Conservation (phyloP, 2,797 vertebrate species). For the Clarias pachynema region DNA sequence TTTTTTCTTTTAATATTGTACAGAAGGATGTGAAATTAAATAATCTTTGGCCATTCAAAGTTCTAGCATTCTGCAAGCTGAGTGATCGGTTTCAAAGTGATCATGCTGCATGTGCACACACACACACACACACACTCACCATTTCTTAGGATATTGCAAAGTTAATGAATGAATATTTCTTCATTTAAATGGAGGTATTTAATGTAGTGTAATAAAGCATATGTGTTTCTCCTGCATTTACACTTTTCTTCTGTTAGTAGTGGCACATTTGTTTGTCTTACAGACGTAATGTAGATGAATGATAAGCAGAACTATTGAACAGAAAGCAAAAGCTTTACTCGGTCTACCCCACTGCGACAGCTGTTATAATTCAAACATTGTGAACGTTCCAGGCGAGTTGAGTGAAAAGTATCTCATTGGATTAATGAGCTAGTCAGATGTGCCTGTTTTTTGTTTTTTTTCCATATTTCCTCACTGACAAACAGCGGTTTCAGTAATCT, state of each 20-base stretch:
- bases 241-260: background rate
- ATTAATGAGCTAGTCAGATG: background rate
- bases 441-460: background rate
- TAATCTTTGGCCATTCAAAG: background rate
- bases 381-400: background rate
- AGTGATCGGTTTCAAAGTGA: background rate
- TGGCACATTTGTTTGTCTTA: background rate
- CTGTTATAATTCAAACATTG: background rate
- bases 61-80: background rate
- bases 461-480: background rate
- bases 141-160: background rate
- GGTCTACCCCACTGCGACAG: background rate
- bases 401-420: background rate
- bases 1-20: background rate
- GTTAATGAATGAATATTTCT: background rate
- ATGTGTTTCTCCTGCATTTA: background rate
- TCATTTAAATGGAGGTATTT: background rate
- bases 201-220: too few species aligned
- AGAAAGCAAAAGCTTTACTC: background rate
- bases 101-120: background rate
- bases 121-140: background rate
- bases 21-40: background rate
- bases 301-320: background rate
- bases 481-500: background rate
- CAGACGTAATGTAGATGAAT: background rate